Evolutionary conservation across 1,140 invertebrate species (phyloP).

Genomic region (Phocides pigmalion): DNA sequence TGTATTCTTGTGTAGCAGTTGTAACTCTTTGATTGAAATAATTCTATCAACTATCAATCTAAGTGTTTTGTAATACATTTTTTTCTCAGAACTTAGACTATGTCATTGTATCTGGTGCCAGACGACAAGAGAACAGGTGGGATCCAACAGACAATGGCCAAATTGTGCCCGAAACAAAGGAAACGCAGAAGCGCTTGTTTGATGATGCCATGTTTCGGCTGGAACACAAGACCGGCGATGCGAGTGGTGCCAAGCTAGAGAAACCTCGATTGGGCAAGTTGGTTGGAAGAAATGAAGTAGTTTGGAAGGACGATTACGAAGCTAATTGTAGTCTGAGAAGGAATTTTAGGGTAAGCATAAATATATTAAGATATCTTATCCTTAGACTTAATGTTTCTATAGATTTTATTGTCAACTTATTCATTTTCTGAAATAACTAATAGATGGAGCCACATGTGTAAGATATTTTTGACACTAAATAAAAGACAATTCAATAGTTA

Average conservation of each 20-base stretch:
- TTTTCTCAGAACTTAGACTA: conserved; percentile 96
- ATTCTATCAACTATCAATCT: too few relatives aligned
- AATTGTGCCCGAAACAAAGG: conserved; percentile 95
- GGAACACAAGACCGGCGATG: conserved; percentile 95
- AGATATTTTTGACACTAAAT: too few relatives aligned
- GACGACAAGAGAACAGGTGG: conserved; percentile 98
- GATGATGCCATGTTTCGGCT: conserved; percentile 98
- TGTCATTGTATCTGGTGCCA: conserved; percentile 96
- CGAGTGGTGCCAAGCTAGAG: conserved; percentile 87
- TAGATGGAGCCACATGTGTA: too few relatives aligned
- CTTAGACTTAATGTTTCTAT: too few relatives aligned
- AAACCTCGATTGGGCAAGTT: conserved; percentile 90
- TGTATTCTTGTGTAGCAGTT: too few relatives aligned
- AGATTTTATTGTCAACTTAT: too few relatives aligned
- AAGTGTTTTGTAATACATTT: too few relatives aligned
- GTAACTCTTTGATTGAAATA: too few relatives aligned
- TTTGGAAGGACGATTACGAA: conserved; percentile 95
- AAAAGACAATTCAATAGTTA: too few relatives aligned
- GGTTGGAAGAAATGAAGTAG: conserved; percentile 90
- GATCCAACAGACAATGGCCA: conserved; percentile 98
- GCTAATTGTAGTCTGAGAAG: conserved; percentile 93
- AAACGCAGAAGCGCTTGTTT: conserved; percentile 92
- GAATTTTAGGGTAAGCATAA: conserved; percentile 90
- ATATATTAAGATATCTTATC: too few relatives aligned
- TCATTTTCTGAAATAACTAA: too few relatives aligned